Percentiles rank a stretch among this genome's conserved stretches.
phyloP scores from a whole-genome alignment of 1,140 invertebrate genomes.

The Formica exsecta region DNA sequence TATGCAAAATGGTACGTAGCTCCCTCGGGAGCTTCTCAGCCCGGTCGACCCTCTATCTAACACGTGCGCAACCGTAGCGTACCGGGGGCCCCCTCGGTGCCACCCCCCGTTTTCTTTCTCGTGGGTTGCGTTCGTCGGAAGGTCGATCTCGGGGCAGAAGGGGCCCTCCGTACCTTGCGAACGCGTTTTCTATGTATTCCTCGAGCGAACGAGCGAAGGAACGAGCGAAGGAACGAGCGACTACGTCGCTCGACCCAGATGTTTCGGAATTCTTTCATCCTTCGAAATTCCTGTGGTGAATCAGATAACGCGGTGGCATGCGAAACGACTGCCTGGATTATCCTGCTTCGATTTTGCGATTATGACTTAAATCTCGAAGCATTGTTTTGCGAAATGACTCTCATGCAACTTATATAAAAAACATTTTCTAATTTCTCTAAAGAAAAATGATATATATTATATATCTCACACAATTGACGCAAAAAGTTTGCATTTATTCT shows the following conservation, averaged over 20 bases:
- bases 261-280: slow-evolving; percentile 39
- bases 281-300: slow-evolving; percentile 25
- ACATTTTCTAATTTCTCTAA: too few species aligned
- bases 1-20: slow-evolving; percentile 86
- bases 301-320: slow-evolving; percentile 22
- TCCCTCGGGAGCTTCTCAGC: slow-evolving; percentile 83
- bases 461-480: neutral
- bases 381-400: neutral
- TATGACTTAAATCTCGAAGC: slow-evolving; percentile 4
- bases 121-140: slow-evolving; percentile 32
- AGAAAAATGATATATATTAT: neutral
- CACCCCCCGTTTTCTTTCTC: slow-evolving; percentile 65
- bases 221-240: slow-evolving; percentile 19
- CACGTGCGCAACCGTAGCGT: slow-evolving; percentile 79
- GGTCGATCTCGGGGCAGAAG: slow-evolving; percentile 57
- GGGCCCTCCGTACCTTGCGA: slow-evolving; percentile 59
- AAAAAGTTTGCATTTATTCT: neutral
- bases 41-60: slow-evolving; percentile 79
- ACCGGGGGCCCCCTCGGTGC: slow-evolving; percentile 51
- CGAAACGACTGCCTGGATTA: slow-evolving; percentile 26
- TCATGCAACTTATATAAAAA: too few species aligned
- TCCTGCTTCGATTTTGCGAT: slow-evolving; percentile 2
- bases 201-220: slow-evolving; percentile 46
- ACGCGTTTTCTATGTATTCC: slow-evolving; percentile 46
- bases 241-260: slow-evolving; percentile 50